phyloP scores from a whole-genome alignment of 2,113 vertebrate species.

The Ophiodon elongatus region DNA sequence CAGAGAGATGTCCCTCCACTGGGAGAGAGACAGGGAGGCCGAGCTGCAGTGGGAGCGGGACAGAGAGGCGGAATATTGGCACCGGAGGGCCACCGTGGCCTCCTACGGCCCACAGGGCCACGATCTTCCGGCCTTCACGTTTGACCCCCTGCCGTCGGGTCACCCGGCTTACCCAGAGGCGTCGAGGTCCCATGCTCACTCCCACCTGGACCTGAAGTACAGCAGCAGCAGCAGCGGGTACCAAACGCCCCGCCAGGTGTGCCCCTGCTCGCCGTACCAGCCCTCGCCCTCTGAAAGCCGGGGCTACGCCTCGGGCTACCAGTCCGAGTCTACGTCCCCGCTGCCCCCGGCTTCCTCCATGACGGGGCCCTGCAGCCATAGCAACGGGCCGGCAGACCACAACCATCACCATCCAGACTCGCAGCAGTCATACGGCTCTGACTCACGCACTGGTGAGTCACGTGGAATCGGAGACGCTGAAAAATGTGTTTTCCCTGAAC shows the following conservation, averaged over 20 bases:
- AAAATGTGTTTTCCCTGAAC: constrained; percentile 14
- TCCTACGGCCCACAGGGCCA: constrained; percentile 83
- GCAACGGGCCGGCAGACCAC: constrained; percentile 64
- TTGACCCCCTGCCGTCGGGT: constrained; percentile 83
- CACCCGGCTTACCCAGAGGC: constrained; percentile 84
- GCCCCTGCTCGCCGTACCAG: constrained; percentile 84
- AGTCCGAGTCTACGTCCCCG: constrained; percentile 86
- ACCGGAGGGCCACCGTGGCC: constrained; percentile 78
- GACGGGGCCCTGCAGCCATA: constrained; percentile 69
- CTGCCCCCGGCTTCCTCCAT: constrained; percentile 75
- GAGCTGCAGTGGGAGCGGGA: constrained; percentile 86
- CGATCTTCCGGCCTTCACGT: constrained; percentile 81
- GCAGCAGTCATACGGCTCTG: constrained; percentile 73
- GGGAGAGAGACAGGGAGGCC: constrained; percentile 83
- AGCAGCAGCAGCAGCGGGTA: constrained; percentile 86
- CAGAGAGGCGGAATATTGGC: constrained; percentile 85
- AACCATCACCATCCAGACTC: constrained; percentile 68
- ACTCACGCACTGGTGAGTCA: constrained; percentile 79
- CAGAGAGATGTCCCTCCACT: constrained; percentile 83
- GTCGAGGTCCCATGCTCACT: constrained; percentile 78
- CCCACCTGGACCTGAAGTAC: constrained; percentile 88
- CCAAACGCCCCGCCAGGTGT: constrained; percentile 83
- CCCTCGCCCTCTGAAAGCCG: constrained; percentile 85
- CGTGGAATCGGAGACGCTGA: constrained; percentile 21
- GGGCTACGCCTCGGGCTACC: constrained; percentile 85